Base-by-base conservation (phyloP, 2,888 invertebrate species). In the Xestia sexstrigata region DNA sequence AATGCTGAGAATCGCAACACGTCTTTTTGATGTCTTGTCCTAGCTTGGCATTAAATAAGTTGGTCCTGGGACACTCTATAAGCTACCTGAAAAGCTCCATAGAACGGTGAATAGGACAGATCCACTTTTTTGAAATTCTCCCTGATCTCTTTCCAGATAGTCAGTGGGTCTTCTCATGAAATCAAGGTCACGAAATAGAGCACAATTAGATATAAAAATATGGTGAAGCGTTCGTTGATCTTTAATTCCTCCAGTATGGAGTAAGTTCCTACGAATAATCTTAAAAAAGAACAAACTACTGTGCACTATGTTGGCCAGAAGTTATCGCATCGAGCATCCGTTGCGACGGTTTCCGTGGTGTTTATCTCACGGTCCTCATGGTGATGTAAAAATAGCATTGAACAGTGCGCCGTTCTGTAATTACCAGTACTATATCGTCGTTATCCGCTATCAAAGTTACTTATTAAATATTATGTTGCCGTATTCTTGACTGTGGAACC, bases 351-450 rank as follows among this genome's bases (percentile, higher is more conserved):
- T 70, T 73, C 76, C 72, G 58, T 35, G 42, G 58, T 63, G 11
- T 72, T 66, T 60, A 65, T 84, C 62, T 49, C 55, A 17, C 30
- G 35, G n/a, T 67, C 70, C 62, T 45, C 9, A 55, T 26, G 8
- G 23, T 68, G 23, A 42, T 30, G 35, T 70, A 30, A 35, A 68
- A 49, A 26, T 60, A 42, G 23, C 45, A 69, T 52, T 55, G 30
- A 77, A 55, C 39, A 60, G 15, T 17, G 26, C 26, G 1, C 30
- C 17, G 20, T 52, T 45, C 1, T 20, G 13, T n/a, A 67, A 70
- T 70, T 58, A 52, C 30, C 49, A 30, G 35, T 49, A 39, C n/a
- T n/a, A n/a, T n/a, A 74, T 52, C n/a, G 39, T 68, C 20, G 70
- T 45, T 39, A 42, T 1, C 15, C 13, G 47, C 23, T 30, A 42